Evolutionary conservation across 2,888 invertebrate species (phyloP), one percentile per base, ranked within the genome.

Genomic region (Apamea monoglypha): DNA sequence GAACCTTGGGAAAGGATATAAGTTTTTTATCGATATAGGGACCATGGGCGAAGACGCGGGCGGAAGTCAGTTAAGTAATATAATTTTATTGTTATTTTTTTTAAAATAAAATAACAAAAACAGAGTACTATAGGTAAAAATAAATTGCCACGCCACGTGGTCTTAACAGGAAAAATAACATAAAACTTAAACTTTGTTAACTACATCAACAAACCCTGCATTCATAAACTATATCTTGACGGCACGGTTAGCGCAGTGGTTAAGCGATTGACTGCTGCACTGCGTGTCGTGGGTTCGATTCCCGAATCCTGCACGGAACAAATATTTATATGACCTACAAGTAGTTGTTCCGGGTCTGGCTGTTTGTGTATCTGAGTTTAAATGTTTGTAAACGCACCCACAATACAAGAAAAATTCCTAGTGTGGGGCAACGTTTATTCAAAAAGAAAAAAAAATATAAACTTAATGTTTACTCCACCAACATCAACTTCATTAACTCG

Each of bases 401-500:
- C n/a, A n/a, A n/a, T n/a, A n/a, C n/a, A n/a, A n/a, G n/a, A n/a
- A n/a, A n/a, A n/a, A n/a, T n/a, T n/a, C n/a, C n/a, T n/a, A n/a
- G n/a, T n/a, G n/a, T n/a, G n/a, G n/a, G n/a, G n/a, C n/a, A n/a
- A n/a, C n/a, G n/a, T n/a, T n/a, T n/a, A n/a, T n/a, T n/a, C n/a
- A n/a, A n/a, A n/a, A n/a, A n/a, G n/a, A n/a, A n/a, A n/a, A n/a
- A n/a, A n/a, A n/a, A n/a, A n/a, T n/a, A 50, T 21, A 59, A 85
- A 81, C 77, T 74, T 72, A 74, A 75, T 78, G 56, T 78, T 83
- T 69, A 74, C 74, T 63, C 29, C 44, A 29, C 53, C 36, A 87
- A 80, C 66, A 76, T 74, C 53, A 84, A 80, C 83, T 74, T 74
- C 16, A 32, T 69, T 21, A 71, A 74, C 84, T 74, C 68, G 32